phyloP scores from a whole-genome alignment of 1,140 invertebrate species.

The Lepidostoma basale region DNA sequence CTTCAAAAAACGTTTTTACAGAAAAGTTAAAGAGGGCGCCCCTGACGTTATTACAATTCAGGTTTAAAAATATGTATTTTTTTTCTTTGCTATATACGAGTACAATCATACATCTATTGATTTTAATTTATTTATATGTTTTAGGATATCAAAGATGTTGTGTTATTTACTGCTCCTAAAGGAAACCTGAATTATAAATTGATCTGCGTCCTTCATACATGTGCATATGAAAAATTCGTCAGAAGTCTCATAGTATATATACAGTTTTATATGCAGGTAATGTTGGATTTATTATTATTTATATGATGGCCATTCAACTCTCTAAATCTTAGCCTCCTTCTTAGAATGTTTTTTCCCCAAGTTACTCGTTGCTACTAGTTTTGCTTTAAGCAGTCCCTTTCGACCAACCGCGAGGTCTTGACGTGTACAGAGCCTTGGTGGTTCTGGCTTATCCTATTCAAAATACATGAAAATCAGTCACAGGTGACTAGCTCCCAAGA shows the following conservation, averaged over 20 bases:
- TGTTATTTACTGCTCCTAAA: slow-evolving; percentile 62
- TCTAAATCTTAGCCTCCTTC: too few species aligned
- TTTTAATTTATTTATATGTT: slow-evolving; percentile 1
- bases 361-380: too few species aligned
- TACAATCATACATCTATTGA: neutral
- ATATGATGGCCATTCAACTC: too few species aligned
- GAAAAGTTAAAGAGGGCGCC: slow-evolving; percentile 61
- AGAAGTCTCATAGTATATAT: slow-evolving; percentile 67
- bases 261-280: slow-evolving; percentile 65
- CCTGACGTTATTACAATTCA: slow-evolving; percentile 65
- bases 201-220: slow-evolving; percentile 64
- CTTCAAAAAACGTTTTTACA: slow-evolving; percentile 63
- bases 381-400: too few species aligned
- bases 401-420: too few species aligned
- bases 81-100: neutral
- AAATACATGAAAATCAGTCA: too few species aligned
- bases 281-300: too few species aligned
- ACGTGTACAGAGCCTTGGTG: too few species aligned
- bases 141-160: slow-evolving; percentile 68
- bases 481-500: too few species aligned
- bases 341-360: too few species aligned
- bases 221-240: slow-evolving; percentile 65
- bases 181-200: slow-evolving; percentile 62
- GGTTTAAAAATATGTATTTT: slow-evolving; percentile 46
- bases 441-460: too few species aligned